Conservation (phyloP, 1,140 invertebrate species). For the Neodiprion fabricii region DNA sequence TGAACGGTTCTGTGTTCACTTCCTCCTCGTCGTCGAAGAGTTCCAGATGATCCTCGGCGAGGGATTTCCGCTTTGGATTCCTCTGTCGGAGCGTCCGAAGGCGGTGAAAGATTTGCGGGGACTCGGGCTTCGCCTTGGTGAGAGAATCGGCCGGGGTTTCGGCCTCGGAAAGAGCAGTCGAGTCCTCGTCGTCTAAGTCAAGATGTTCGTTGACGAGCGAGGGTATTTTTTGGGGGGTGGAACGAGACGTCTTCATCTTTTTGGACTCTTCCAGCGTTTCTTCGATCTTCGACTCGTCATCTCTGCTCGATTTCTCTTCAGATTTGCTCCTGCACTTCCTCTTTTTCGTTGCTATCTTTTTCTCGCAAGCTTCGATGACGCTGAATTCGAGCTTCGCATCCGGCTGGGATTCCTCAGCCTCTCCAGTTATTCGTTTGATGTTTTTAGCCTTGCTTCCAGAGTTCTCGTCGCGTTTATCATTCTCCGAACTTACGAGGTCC, state of each 20-base stretch:
- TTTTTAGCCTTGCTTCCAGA: neutral
- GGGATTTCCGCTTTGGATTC: constrained; percentile 29
- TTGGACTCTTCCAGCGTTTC: constrained; percentile 15
- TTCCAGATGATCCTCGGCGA: constrained; percentile 31
- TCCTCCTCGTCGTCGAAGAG: constrained; percentile 23
- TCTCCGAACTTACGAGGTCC: neutral
- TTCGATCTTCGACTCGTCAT: constrained; percentile 12
- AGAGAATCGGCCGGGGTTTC: neutral
- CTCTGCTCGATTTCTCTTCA: neutral
- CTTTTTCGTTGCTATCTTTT: neutral
- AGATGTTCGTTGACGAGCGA: constrained; percentile 18
- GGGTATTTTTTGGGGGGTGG: neutral
- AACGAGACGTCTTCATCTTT: constrained; percentile 24
- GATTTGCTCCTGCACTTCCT: neutral
- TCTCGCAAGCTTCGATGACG: no score
- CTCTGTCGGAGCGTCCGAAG: constrained; percentile 18
- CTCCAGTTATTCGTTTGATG: neutral
- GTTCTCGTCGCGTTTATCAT: neutral
- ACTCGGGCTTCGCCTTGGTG: neutral
- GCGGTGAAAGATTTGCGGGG: constrained; percentile 18
- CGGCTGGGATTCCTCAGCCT: neutral
- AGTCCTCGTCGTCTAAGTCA: constrained; percentile 1
- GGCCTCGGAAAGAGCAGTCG: neutral
- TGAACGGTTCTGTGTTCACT: constrained; percentile 16
- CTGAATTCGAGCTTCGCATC: neutral